Evolutionary conservation across 2,888 invertebrate genomes (phyloP).

Genomic region (Gnatocerus cornutus): DNA sequence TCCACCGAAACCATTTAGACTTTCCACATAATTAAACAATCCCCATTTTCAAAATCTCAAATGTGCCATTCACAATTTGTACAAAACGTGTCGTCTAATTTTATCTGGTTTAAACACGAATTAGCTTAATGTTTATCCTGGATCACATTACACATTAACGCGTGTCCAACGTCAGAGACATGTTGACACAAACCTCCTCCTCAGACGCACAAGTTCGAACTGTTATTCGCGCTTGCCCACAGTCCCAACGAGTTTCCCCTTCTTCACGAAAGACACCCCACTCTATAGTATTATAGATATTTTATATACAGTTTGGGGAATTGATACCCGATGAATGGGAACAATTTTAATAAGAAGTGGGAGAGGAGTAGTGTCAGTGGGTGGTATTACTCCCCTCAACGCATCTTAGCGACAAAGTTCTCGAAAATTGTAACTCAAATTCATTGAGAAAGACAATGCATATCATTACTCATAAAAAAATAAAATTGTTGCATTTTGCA

Average conservation of each 20-base stretch:
- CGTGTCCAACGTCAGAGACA: conserved; percentile 47
- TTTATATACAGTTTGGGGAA: too few species aligned
- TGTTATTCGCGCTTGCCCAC: conserved; percentile 52
- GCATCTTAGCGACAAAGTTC: too few species aligned
- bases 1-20: conserved; percentile 53
- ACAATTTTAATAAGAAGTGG: too few species aligned
- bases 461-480: too few species aligned
- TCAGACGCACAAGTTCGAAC: conserved; percentile 47
- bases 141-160: conserved; percentile 46
- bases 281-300: conserved; percentile 51
- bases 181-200: conserved; percentile 47
- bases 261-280: conserved; percentile 48
- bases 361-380: too few species aligned
- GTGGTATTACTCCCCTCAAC: too few species aligned
- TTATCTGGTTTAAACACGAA: conserved; percentile 36
- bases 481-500: too few species aligned
- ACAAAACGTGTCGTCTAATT: conserved; percentile 39
- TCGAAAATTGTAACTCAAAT: too few species aligned
- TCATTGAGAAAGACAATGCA: too few species aligned
- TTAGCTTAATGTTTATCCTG: conserved; percentile 34
- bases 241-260: conserved; percentile 49
- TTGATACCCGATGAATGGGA: too few species aligned
- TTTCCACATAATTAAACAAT: conserved; percentile 56
- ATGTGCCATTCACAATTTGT: conserved; percentile 20
- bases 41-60: conserved; percentile 38